Conservation (phyloP, 2,888 invertebrate genomes). For the Saturnia japonica region DNA sequence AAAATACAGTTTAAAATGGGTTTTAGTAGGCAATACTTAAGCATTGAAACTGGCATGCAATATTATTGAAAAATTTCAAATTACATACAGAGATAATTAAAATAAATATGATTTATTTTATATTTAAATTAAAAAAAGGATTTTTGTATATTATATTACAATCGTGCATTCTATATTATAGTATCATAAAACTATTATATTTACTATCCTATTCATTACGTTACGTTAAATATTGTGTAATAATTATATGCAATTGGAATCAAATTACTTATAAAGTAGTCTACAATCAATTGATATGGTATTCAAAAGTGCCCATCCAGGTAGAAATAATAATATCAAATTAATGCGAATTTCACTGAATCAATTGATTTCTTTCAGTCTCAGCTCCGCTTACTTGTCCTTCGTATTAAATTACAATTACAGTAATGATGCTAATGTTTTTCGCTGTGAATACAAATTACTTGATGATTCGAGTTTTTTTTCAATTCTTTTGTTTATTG, state of each 20-base stretch:
- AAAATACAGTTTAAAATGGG: too few species aligned
- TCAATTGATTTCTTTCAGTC: slow-evolving; percentile 12
- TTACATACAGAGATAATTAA: too few species aligned
- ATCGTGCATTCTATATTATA: too few species aligned
- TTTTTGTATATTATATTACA: too few species aligned
- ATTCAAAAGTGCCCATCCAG: slow-evolving; percentile 34
- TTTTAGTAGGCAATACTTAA: too few species aligned
- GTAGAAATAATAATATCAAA: slow-evolving; percentile 31
- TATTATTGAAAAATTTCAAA: too few species aligned
- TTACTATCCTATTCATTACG: too few species aligned
- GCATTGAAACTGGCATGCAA: too few species aligned
- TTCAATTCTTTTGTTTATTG: slow-evolving; percentile 26
- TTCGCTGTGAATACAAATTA: slow-evolving; percentile 21
- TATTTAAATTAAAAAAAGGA: too few species aligned
- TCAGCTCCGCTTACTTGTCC: slow-evolving; percentile 24
- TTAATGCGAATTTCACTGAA: slow-evolving; percentile 16
- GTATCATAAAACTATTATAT: too few species aligned
- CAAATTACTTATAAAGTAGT: slow-evolving; percentile 1
- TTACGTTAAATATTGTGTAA: neutral
- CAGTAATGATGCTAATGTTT: slow-evolving; percentile 26
- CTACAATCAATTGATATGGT: slow-evolving; percentile 21
- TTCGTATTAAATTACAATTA: slow-evolving; percentile 35
- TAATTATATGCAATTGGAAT: slow-evolving; percentile 15
- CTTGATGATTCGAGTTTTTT: slow-evolving; percentile 18
- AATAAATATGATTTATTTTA: too few species aligned